These are phyloP conservation scores for Eulemur mongoz DNA, from an alignment of 2,797 vertebrate genomes.

Conservation along the genomic window DNA sequence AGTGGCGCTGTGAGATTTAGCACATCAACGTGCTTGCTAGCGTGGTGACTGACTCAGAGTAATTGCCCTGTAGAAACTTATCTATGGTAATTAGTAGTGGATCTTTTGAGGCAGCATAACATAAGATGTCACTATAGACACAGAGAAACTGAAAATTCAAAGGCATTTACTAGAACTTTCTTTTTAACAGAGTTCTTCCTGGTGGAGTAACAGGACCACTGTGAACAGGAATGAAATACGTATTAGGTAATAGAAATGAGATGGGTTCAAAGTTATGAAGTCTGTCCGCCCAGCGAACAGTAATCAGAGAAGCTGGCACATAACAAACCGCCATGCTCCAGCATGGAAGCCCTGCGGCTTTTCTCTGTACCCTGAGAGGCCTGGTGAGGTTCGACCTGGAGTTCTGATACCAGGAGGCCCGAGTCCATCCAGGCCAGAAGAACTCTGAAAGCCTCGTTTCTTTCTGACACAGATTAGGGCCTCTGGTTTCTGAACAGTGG, in stretches of 20 bases:
- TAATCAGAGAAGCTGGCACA: not conserved
- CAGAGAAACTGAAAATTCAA: conserved; percentile 2
- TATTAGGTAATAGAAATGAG: not conserved
- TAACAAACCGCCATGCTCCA: not conserved
- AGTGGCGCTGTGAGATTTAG: not conserved
- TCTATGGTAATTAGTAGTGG: not conserved
- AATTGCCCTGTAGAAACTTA: too few relatives aligned
- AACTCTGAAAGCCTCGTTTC: not conserved
- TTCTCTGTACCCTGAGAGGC: not conserved
- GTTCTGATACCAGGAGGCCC: not conserved
- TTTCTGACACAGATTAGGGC: not conserved
- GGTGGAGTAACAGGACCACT: not conserved
- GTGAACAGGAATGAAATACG: not conserved
- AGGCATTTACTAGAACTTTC: not conserved
- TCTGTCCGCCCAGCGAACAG: not conserved
- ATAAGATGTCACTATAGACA: not conserved
- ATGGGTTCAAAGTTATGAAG: not conserved
- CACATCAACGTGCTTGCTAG: not conserved
- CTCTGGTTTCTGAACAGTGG: not conserved
- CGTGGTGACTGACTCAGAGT: not conserved
- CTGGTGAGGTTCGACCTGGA: not conserved
- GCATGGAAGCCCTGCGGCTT: not conserved
- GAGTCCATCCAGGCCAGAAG: not conserved
- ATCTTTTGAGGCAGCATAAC: not conserved
- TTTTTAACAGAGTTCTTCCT: not conserved